Evolutionary conservation across 2,113 vertebrate species (phyloP), one percentile per base, ranked within the genome.

Genomic region (Phaethon lepturus): DNA sequence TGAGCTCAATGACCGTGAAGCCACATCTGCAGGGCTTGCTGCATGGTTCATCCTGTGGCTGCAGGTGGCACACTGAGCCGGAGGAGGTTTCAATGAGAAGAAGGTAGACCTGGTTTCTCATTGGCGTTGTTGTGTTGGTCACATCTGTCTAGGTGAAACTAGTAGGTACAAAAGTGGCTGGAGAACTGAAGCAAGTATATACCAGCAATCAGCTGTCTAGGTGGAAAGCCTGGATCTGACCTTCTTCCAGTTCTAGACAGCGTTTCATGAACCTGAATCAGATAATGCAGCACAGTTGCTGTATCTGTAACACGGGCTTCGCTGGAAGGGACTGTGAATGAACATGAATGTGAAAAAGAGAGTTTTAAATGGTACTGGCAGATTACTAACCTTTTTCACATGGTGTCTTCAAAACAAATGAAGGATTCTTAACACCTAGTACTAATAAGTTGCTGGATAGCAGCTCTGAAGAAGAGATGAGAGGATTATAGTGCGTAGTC

Each of bases 301-400:
- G 14, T 25, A 33, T 11, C 22, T 64, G n/a, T 58, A 69, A 64
- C 16, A 18, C 40, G 12, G 10, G 5, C 24, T 72, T 86, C 0
- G 0, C 31, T 82, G 35, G 17, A 77, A 90, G 17, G 16, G 12
- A 22, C 17, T 47, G 26, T 66, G 40, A 64, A 29, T 2, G 4
- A 7, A 7, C 0, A 29, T 2, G 4, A 7, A 7, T 0, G 1
- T 18, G 17, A 35, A 64, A 47, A 91, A 24, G 11, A 71, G 16
- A 69, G 3, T 67, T 92, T 55, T 31, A 89, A 83, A 73, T 29
- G 1, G 11, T 67, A 10, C 13, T 64, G 59, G 9, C 16, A 26
- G 35, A 26, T 67, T 53, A 49, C 44, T 59, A 67, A 5, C 14
- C 31, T 66, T 91, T 88, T 81, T 60, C 17, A 59, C 2, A 4